Conservation (phyloP, 2,888 invertebrate species). For the Nephrotoma appendiculata region DNA sequence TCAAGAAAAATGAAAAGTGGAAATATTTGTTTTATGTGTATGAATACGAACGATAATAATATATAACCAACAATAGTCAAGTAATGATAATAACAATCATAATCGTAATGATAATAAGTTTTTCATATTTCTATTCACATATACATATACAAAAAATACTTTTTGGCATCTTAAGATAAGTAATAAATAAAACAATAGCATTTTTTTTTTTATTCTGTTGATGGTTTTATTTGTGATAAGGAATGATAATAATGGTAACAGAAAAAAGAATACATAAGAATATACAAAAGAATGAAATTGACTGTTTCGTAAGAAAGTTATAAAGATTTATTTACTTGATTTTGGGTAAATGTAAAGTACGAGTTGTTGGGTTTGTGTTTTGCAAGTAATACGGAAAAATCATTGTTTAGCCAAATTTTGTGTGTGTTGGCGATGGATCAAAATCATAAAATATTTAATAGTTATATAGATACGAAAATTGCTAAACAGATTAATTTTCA, state of each 20-base stretch:
- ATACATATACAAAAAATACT: not conserved
- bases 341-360: not conserved
- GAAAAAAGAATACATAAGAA: not conserved
- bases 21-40: not conserved
- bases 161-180: not conserved
- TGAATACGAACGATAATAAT: not conserved
- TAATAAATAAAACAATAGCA: not conserved
- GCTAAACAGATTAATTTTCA: not conserved
- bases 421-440: not conserved
- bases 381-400: not conserved
- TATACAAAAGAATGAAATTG: not conserved
- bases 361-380: not conserved
- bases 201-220: not conserved
- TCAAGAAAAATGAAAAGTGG: not conserved
- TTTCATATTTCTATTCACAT: not conserved
- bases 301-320: not conserved
- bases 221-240: not conserved
- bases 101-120: not conserved
- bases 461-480: not conserved
- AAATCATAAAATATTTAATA: not conserved
- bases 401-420: not conserved
- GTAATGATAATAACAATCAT: not conserved
- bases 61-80: not conserved
- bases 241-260: not conserved
- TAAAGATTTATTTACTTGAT: not conserved